phyloP scores from a whole-genome alignment of 1,140 invertebrate genomes.

The Cyphomyrmex costatus region DNA sequence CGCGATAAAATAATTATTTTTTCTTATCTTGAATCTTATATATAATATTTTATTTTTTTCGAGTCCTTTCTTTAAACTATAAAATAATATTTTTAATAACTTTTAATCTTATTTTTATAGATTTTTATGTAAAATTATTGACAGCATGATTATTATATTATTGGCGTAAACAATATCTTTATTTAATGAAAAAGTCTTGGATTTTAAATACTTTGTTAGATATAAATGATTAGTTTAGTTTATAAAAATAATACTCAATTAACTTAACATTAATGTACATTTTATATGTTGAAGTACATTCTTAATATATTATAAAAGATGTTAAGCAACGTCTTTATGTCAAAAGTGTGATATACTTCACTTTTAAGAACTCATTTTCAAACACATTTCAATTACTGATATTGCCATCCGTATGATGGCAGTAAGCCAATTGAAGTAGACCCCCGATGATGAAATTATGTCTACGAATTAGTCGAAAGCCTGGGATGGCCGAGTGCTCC shows the following conservation, averaged over 20 bases:
- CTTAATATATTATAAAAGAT: too few species aligned
- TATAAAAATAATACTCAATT: too few species aligned
- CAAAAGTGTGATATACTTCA: not conserved
- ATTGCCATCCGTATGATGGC: not conserved
- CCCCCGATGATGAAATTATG: conserved; percentile 32
- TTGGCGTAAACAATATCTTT: not conserved
- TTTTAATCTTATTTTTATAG: not conserved
- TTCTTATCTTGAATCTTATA: conserved; percentile 34
- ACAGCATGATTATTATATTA: not conserved
- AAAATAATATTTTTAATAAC: conserved; percentile 1
- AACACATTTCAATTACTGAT: not conserved
- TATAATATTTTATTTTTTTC: conserved; percentile 7
- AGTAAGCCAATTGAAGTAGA: conserved; percentile 12
- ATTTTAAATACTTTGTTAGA: not conserved
- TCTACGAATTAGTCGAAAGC: conserved; percentile 14
- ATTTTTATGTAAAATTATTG: not conserved
- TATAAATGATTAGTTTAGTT: conserved; percentile 11
- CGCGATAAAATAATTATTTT: conserved; percentile 30
- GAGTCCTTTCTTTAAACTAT: not conserved
- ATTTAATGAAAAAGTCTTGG: not conserved
- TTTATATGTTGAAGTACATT: too few species aligned
- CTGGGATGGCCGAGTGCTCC: not conserved
- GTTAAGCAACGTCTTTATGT: too few species aligned
- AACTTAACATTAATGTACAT: not conserved
- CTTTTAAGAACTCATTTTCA: not conserved